These are phyloP conservation scores for Trissolcus basalis DNA, from an alignment of 1,140 invertebrate species.

Conservation along the genomic window DNA sequence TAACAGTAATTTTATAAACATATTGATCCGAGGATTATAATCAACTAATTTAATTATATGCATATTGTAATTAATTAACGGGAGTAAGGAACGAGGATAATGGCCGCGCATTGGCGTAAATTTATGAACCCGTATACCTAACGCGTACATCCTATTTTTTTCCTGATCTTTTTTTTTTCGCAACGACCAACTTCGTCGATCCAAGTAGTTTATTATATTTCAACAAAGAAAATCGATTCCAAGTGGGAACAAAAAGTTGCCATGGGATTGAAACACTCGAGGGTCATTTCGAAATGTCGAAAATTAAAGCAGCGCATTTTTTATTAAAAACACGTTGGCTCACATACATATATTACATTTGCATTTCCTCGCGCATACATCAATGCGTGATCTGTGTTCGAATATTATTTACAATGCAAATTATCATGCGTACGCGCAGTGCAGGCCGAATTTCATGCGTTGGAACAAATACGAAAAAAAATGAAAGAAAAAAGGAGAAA, in stretches of 20 bases:
- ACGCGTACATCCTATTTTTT: background rate
- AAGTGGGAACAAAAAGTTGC: too few species aligned
- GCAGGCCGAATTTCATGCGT: slow-evolving; percentile 63
- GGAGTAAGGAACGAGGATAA: slow-evolving; percentile 10
- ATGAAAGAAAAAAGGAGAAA: background rate
- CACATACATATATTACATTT: slow-evolving; percentile 66
- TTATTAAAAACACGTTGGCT: slow-evolving; percentile 60
- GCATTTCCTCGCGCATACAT: slow-evolving; percentile 55
- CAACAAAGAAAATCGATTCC: too few species aligned
- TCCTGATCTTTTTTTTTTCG: too few species aligned
- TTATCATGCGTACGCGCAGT: slow-evolving; percentile 66
- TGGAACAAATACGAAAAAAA: slow-evolving; percentile 16
- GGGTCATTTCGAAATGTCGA: background rate
- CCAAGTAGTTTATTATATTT: too few species aligned
- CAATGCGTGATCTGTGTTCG: slow-evolving; percentile 39
- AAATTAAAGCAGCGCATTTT: slow-evolving; percentile 57
- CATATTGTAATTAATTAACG: slow-evolving; percentile 51
- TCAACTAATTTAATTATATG: slow-evolving; percentile 44
- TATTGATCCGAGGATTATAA: slow-evolving; percentile 46
- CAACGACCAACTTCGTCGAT: too few species aligned
- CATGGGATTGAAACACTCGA: background rate
- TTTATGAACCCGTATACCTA: slow-evolving; percentile 11
- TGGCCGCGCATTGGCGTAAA: slow-evolving; percentile 10
- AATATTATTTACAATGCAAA: slow-evolving; percentile 70
- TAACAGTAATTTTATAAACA: slow-evolving; percentile 36